phyloP scores from a whole-genome alignment of 2,888 invertebrate species.

The Bedellia somnulentella region DNA sequence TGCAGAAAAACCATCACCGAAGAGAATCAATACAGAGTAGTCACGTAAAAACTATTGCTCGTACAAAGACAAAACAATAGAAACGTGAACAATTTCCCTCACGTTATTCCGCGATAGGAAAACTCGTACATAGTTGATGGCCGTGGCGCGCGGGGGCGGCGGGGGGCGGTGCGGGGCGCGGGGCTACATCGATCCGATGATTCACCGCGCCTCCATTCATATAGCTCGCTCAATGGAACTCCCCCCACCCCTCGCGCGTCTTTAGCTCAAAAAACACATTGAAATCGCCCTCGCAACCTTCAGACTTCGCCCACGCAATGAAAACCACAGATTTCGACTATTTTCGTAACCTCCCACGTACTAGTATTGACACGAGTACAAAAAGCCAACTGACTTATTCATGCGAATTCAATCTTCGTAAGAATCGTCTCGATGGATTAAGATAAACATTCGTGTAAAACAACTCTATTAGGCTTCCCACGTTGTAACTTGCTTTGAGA shows the following conservation, averaged over 20 bases:
- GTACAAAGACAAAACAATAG: too few relatives aligned
- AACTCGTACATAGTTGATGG: too few relatives aligned
- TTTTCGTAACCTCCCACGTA: neutral
- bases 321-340: neutral
- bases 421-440: too few relatives aligned
- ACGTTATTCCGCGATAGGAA: constrained; percentile 3
- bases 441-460: too few relatives aligned
- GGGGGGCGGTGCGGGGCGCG: constrained; percentile 14
- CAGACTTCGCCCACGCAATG: constrained; percentile 14
- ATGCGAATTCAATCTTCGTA: too few relatives aligned
- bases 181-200: constrained; percentile 47
- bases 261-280: constrained; percentile 45
- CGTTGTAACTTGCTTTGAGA: too few relatives aligned
- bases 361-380: too few relatives aligned
- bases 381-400: too few relatives aligned
- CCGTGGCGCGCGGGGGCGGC: constrained; percentile 17
- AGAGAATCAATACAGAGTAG: too few relatives aligned
- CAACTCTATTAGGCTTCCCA: too few relatives aligned
- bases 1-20: too few relatives aligned
- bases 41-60: too few relatives aligned
- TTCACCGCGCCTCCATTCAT: constrained; percentile 55
- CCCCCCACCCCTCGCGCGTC: constrained; percentile 27
- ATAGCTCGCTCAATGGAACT: constrained; percentile 52
- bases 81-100: neutral
- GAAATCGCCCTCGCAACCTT: constrained; percentile 36